Evolutionary conservation across 2,113 vertebrate genomes (phyloP), one percentile per base, ranked within the genome.

Genomic region (Scalopus aquaticus): DNA sequence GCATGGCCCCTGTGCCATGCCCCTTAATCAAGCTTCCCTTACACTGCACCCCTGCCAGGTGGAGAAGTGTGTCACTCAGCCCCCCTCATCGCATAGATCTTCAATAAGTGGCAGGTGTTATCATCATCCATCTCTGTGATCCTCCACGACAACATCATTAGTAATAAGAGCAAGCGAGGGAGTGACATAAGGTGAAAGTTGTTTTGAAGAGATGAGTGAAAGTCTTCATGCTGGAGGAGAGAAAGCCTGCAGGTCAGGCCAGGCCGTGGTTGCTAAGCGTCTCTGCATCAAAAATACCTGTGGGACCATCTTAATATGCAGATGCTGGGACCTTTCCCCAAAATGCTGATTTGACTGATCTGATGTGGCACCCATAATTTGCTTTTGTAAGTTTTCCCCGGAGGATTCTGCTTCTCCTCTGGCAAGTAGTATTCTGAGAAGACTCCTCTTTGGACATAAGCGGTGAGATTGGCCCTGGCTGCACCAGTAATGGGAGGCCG

Each of bases 181-280:
- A 10, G 10, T 32, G 3, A 11, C 24, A 1, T 12, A 54, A 54
- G 35, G 22, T 0, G 3, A 28, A 11, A 32, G 54, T 20, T 2
- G 13, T 22, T 32, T 32, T 10, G 15, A 20, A 54, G 65, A 7
- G 26, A 3, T 19, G 32, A 28, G 9, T 17, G 1, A 17, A 72
- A 85, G 64, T 60, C 69, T 65, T 10, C 24, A 39, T 2, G 32
- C 65, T n/a, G 51, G 22, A 72, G 5, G 28, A 67, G 15, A 39
- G 49, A 60, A 37, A 42, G 26, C 20, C n/a, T 19, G 80, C 54
- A 46, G 78, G 32, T n/a, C 46, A 26, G 46, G 49, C 37, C 62
- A 39, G 54, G 32, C 82, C 64, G n/a, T 24, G 15, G 26, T 37
- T 7, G 10, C 76, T 42, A 65, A 54, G 32, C 26, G 17, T 4